Evolutionary conservation across 2,797 vertebrate genomes (phyloP).

Genomic region (Xiphophorus birchmanni): DNA sequence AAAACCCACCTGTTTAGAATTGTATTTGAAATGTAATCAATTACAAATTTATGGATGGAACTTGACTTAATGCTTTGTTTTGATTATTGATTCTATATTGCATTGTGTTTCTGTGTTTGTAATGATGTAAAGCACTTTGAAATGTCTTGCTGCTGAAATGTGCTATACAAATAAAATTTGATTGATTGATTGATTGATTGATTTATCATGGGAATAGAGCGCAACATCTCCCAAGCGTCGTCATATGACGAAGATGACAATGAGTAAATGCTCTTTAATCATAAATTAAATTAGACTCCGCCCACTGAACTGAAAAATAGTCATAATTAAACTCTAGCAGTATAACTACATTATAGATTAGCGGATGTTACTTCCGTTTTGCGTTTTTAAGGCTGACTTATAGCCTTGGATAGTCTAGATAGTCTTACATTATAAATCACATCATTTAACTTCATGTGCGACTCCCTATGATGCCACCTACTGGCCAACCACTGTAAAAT

Average conservation of each 20-base stretch:
- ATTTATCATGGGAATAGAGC: neutral
- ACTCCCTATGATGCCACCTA: neutral
- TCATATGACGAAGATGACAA: neutral
- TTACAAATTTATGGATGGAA: too few relatives aligned
- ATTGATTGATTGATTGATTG: too few relatives aligned
- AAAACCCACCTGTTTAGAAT: too few relatives aligned
- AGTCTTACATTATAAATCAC: neutral
- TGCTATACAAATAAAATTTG: too few relatives aligned
- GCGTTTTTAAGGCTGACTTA: neutral
- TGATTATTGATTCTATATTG: too few relatives aligned
- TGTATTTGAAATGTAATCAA: too few relatives aligned
- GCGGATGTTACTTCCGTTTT: neutral
- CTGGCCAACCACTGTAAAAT: neutral
- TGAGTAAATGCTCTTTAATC: neutral
- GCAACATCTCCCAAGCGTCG: neutral
- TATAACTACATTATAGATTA: neutral
- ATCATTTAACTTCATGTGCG: neutral
- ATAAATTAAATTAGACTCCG: neutral
- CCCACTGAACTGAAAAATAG: neutral
- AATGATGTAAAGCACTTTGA: too few relatives aligned
- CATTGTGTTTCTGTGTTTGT: too few relatives aligned
- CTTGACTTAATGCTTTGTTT: too few relatives aligned
- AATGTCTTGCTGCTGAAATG: too few relatives aligned
- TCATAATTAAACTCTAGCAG: neutral
- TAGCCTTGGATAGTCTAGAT: neutral